phyloP scores from a whole-genome alignment of 64 coral and sea anemone genomes.

The Dendrophyllia cribrosa region DNA sequence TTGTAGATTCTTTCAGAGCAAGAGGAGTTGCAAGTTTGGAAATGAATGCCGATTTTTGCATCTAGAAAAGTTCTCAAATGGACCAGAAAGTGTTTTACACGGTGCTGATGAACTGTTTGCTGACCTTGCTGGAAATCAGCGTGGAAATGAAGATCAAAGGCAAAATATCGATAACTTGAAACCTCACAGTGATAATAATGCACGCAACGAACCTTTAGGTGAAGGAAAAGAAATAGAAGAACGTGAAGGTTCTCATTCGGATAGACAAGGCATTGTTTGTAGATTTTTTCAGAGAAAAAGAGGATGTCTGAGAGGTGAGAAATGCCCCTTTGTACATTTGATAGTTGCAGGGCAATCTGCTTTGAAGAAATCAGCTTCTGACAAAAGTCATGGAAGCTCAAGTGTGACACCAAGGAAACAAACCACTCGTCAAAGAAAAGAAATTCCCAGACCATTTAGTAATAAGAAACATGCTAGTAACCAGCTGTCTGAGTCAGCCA shows the following conservation, averaged over 20 bases:
- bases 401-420: neutral
- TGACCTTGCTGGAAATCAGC: no score
- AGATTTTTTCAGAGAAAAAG: slow-evolving; percentile 73
- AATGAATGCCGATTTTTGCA: slow-evolving; percentile 72
- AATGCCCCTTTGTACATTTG: slow-evolving; percentile 64
- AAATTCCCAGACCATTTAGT: no score
- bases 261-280: slow-evolving; percentile 49
- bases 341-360: neutral
- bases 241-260: slow-evolving; percentile 3
- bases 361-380: neutral
- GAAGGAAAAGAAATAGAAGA: neutral
- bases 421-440: neutral
- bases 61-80: neutral
- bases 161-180: neutral
- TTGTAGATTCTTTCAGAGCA: slow-evolving; percentile 69
- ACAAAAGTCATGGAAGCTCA: neutral
- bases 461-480: neutral
- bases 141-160: neutral
- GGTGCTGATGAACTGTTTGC: neutral
- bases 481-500: neutral
- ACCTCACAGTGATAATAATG: neutral
- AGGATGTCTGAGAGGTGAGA: slow-evolving; percentile 74
- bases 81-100: neutral
- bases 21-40: slow-evolving; percentile 66
- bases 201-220: neutral